Evolutionary conservation across 2,113 vertebrate genomes (phyloP).

Genomic region (Pyxicephalus adspersus): DNA sequence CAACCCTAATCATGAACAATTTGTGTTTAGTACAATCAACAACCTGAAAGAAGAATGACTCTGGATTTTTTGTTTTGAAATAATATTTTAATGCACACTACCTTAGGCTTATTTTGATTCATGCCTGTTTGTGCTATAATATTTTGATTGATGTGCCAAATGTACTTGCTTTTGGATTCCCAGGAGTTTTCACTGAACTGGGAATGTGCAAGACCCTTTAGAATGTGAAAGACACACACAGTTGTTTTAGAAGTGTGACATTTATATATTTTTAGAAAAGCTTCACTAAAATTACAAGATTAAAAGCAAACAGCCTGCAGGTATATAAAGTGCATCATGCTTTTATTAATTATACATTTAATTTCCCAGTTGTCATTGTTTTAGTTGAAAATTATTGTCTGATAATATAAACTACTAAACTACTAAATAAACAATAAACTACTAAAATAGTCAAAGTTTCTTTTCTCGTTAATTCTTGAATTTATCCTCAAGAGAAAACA

Average conservation of each 20-base stretch:
- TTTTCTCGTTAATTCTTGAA: conserved; percentile 10
- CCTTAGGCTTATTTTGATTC: background rate
- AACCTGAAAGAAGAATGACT: no score
- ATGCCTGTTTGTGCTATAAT: background rate
- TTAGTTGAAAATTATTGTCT: background rate
- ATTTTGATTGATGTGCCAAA: conserved; percentile 23
- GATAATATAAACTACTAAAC: background rate
- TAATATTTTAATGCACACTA: background rate
- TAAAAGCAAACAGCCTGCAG: conserved; percentile 1
- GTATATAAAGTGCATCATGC: background rate
- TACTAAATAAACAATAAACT: background rate
- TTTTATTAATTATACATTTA: conserved; percentile 2
- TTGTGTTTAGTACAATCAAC: no score
- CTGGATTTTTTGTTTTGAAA: background rate
- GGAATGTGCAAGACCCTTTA: background rate
- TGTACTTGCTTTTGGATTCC: conserved; percentile 9
- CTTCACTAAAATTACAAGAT: background rate
- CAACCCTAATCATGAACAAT: no score
- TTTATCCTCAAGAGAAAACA: conserved; percentile 25
- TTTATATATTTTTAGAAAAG: background rate
- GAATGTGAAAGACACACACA: background rate
- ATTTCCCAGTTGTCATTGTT: background rate
- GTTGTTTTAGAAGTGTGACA: background rate
- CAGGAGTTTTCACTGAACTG: conserved; percentile 15
- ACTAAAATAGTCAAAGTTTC: conserved; percentile 18